phyloP scores from a whole-genome alignment of 2,888 invertebrate genomes.

The Linyphia triangularis region DNA sequence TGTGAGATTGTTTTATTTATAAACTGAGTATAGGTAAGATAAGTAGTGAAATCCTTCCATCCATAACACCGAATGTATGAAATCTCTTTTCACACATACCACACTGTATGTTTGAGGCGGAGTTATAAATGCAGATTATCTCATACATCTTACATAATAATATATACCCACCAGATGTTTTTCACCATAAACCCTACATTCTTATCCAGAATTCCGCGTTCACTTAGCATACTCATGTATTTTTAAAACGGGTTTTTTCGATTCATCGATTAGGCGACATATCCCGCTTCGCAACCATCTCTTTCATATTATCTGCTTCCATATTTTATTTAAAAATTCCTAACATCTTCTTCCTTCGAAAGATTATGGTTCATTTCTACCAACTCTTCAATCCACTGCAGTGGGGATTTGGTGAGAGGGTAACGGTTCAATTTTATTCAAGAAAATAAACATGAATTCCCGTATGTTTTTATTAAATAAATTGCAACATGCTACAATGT shows the following conservation, averaged over 20 bases:
- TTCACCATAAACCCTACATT: not conserved
- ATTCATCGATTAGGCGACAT: not conserved
- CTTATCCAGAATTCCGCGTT: not conserved
- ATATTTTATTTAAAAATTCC: conserved; percentile 3
- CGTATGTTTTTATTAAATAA: not conserved
- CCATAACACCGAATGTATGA: not conserved
- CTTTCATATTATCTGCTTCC: not conserved
- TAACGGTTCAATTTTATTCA: not conserved
- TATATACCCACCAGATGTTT: not conserved
- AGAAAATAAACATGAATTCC: too few species aligned
- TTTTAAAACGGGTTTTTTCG: not conserved
- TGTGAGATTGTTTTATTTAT: too few species aligned
- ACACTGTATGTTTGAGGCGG: not conserved
- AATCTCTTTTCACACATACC: not conserved
- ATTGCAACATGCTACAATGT: too few species aligned
- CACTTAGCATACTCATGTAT: conserved; percentile 3
- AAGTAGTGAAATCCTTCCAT: too few species aligned
- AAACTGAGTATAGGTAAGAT: too few species aligned
- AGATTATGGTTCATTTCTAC: conserved; percentile 43
- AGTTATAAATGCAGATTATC: not conserved
- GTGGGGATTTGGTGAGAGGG: not conserved
- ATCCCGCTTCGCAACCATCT: not conserved
- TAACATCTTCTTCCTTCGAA: not conserved
- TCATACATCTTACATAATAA: not conserved
- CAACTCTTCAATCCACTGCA: not conserved